Percentiles rank a stretch among this genome's conserved stretches.
Conservation (phyloP, 2,113 vertebrate species). For the Petrocephalus zakoni region DNA sequence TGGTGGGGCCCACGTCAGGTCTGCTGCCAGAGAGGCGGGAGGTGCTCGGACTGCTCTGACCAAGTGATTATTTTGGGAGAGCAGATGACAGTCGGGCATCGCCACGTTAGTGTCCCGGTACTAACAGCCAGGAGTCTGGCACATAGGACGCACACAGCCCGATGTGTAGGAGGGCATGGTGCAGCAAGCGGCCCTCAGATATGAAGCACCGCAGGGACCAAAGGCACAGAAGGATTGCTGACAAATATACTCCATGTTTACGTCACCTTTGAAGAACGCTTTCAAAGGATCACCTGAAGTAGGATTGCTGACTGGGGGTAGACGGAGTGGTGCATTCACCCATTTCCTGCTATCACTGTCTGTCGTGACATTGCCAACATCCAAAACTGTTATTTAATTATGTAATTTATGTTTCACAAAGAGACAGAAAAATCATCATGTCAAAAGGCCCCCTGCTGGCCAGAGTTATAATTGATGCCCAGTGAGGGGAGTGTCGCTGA, state of each 20-base stretch:
- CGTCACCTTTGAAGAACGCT: neutral
- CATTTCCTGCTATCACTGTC: neutral
- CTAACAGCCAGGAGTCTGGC: neutral
- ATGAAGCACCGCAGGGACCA: too few species aligned
- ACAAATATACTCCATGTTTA: neutral
- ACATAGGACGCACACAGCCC: neutral
- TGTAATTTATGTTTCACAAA: neutral
- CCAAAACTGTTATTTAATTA: neutral
- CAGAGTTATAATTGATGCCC: neutral
- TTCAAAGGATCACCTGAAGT: neutral
- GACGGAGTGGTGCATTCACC: neutral
- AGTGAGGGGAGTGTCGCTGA: neutral
- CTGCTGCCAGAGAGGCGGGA: too few species aligned
- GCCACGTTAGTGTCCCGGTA: neutral
- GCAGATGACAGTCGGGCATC: constrained; percentile 1
- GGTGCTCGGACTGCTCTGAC: neutral
- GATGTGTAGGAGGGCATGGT: neutral
- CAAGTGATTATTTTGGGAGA: constrained; percentile 1
- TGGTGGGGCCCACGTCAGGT: neutral
- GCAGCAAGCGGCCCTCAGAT: neutral
- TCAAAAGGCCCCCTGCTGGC: neutral
- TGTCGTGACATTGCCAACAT: neutral
- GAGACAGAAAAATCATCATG: neutral
- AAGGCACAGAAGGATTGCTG: neutral
- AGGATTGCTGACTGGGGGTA: neutral